phyloP scores from a whole-genome alignment of 2,113 vertebrate genomes.

The Scartelaos histophorus region DNA sequence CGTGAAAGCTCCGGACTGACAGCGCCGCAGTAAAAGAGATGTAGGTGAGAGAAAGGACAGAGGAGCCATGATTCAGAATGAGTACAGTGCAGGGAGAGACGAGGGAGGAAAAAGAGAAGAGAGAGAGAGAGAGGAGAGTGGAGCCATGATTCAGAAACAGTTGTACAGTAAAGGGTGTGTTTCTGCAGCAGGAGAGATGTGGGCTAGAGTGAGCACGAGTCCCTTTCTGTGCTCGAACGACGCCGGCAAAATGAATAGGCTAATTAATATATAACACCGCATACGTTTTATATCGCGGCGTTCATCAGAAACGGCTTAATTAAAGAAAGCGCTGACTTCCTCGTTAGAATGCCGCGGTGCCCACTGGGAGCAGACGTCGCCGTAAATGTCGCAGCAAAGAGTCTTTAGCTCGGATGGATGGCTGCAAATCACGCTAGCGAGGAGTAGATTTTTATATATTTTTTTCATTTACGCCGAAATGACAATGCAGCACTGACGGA shows the following conservation, averaged over 20 bases:
- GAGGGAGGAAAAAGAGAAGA: not conserved
- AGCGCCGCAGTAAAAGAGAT: constrained; percentile 25
- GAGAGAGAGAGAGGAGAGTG: not conserved
- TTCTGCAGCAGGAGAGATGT: not conserved
- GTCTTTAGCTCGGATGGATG: no score
- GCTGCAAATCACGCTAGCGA: no score
- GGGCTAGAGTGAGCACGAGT: not conserved
- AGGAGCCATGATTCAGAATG: not conserved
- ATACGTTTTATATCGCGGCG: no score
- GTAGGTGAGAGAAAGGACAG: constrained; percentile 11
- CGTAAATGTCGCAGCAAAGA: no score
- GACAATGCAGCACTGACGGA: no score
- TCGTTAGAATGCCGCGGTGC: no score
- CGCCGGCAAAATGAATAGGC: not conserved
- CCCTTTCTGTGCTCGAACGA: not conserved
- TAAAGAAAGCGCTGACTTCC: no score
- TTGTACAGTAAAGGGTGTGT: not conserved
- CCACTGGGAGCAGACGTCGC: no score
- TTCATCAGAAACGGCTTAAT: no score
- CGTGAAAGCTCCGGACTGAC: constrained; percentile 19
- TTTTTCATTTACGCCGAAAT: no score
- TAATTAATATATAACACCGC: no score
- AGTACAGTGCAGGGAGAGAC: not conserved
- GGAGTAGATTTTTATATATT: no score
- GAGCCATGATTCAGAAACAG: not conserved